A percentile compares a stretch with the other conserved stretches of the same genome.
Evolutionary conservation across 2,113 vertebrate genomes (phyloP).

Genomic region (Upupa epops): DNA sequence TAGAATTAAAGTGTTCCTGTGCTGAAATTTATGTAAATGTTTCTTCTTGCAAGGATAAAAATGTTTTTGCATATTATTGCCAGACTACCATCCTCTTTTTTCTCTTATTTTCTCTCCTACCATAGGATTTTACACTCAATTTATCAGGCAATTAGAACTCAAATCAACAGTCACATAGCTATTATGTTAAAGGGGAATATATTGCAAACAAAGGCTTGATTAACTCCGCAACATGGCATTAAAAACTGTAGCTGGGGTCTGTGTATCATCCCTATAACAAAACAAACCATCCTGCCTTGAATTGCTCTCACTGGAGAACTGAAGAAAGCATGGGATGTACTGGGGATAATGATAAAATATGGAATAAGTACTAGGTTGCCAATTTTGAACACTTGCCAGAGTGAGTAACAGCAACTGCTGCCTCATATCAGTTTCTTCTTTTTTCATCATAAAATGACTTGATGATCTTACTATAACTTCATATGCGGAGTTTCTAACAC

Average conservation of each 20-base stretch:
- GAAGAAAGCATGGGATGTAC: background rate
- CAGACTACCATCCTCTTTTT: background rate
- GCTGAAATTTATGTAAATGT: background rate
- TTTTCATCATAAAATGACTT: background rate
- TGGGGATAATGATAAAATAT: background rate
- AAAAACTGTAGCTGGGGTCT: background rate
- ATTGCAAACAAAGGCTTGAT: conserved; percentile 28
- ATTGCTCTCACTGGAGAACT: background rate
- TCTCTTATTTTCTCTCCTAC: background rate
- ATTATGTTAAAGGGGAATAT: background rate
- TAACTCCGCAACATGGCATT: background rate
- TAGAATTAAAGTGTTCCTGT: background rate
- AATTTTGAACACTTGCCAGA: background rate
- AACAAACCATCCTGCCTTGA: background rate
- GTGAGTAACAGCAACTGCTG: background rate
- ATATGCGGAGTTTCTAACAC: background rate
- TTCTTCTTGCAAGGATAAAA: background rate
- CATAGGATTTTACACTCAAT: background rate
- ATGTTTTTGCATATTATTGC: background rate
- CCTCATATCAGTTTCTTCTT: background rate
- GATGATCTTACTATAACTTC: background rate
- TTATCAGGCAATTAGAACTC: conserved; percentile 34
- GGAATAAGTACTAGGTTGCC: background rate
- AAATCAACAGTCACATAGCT: background rate
- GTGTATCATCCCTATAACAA: background rate